Percentiles rank a stretch among this genome's conserved stretches.
Evolutionary conservation across 2,113 vertebrate genomes (phyloP).

Genomic region (Rhadina sibilatrix): DNA sequence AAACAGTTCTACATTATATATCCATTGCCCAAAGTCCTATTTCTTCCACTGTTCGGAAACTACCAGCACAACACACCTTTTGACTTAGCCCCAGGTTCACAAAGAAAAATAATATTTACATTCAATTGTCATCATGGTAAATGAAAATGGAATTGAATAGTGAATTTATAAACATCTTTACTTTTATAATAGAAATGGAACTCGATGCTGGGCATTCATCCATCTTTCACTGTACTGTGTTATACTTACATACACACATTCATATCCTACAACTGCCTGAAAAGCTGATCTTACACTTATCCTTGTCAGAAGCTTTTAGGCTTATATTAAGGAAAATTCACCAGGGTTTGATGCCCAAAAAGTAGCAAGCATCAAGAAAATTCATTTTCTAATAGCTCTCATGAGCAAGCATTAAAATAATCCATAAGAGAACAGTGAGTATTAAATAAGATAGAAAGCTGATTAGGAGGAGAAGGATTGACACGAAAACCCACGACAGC

Average conservation of each 20-base stretch:
- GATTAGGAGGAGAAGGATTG: not conserved
- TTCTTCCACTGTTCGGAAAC: not conserved
- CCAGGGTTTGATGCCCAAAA: not conserved
- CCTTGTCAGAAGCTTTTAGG: constrained; percentile 5
- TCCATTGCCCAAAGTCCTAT: not conserved
- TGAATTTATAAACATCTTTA: constrained; percentile 22
- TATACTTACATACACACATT: not conserved
- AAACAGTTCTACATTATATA: not conserved
- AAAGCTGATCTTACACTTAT: constrained; percentile 19
- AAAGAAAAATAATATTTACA: constrained; percentile 20
- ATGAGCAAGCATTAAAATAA: constrained; percentile 18
- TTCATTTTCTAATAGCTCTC: not conserved
- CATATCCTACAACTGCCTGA: not conserved
- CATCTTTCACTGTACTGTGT: not conserved
- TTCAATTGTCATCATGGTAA: not conserved
- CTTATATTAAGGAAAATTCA: constrained; percentile 16
- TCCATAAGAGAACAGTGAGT: not conserved
- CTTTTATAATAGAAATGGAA: not conserved
- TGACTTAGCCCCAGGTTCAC: not conserved
- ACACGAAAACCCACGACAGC: not conserved
- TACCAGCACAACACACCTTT: not conserved
- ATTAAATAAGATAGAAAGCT: constrained; percentile 1
- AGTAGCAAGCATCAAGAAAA: not conserved
- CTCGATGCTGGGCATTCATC: not conserved
- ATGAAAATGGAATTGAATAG: constrained; percentile 20